A percentile compares a stretch with the other conserved stretches of the same genome.
These are phyloP conservation scores for Archivesica marissinica DNA, from an alignment of 1,140 invertebrate genomes.

Conservation along the genomic window DNA sequence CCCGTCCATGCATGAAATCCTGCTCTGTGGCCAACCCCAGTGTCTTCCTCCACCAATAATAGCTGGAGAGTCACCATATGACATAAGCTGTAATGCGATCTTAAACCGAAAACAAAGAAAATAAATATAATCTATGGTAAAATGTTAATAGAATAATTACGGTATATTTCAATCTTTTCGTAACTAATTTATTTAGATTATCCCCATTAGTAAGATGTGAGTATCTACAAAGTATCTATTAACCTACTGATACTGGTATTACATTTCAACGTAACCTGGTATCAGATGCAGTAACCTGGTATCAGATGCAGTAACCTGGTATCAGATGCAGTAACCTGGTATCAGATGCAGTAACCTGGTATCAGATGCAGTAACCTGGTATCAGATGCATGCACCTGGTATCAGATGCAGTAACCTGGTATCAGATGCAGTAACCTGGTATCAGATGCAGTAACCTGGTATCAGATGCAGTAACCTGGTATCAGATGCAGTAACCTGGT, in stretches of 20 bases:
- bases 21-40: too few species aligned
- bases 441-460: constrained; percentile 21
- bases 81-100: too few species aligned
- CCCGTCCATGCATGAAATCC: too few species aligned
- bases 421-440: constrained; percentile 21
- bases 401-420: too few species aligned
- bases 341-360: too few species aligned
- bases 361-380: too few species aligned
- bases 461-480: constrained; percentile 21
- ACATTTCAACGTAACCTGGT: constrained; percentile 35
- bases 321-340: constrained; percentile 21
- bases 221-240: constrained; percentile 30
- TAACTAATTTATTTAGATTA: constrained; percentile 39
- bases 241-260: not conserved
- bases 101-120: too few species aligned
- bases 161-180: too few species aligned
- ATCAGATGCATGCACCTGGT: constrained; percentile 21
- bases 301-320: constrained; percentile 21
- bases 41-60: too few species aligned
- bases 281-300: constrained; percentile 21
- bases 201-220: not conserved
- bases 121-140: too few species aligned
- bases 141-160: too few species aligned
- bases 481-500: constrained; percentile 21
- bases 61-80: too few species aligned